These are phyloP conservation scores for Blera fallax DNA, from an alignment of 2,888 invertebrate species.

Conservation along the genomic window DNA sequence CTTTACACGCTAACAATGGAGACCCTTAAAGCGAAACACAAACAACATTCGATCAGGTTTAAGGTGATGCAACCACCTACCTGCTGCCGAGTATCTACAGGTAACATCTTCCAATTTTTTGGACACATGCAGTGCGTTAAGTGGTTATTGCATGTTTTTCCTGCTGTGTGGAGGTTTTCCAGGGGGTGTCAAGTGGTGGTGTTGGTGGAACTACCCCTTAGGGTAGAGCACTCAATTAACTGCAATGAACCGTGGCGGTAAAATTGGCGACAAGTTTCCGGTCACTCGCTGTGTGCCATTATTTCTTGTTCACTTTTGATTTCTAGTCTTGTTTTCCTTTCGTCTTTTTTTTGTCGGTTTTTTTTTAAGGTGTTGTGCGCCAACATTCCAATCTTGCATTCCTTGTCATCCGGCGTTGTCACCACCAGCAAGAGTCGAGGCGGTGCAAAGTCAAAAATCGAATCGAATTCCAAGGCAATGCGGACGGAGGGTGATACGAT, in stretches of 20 bases:
- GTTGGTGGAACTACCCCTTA: constrained; percentile 42
- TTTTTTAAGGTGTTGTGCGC: constrained; percentile 55
- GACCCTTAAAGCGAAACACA: neutral
- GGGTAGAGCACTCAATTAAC: constrained; percentile 65
- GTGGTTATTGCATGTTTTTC: constrained; percentile 59
- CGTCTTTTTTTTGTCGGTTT: neutral
- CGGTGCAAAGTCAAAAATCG: constrained; percentile 1
- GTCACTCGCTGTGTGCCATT: constrained; percentile 74
- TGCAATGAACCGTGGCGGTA: constrained; percentile 47
- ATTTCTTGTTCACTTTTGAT: constrained; percentile 8
- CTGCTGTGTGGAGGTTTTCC: neutral
- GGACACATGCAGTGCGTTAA: constrained; percentile 77
- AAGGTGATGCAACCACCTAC: constrained; percentile 50
- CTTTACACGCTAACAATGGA: constrained; percentile 59
- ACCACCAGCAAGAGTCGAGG: constrained; percentile 19
- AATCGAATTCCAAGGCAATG: constrained; percentile 26
- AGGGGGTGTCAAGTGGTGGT: constrained; percentile 52
- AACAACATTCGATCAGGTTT: neutral
- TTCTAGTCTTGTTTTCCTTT: neutral
- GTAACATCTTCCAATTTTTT: constrained; percentile 11
- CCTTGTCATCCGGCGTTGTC: constrained; percentile 42
- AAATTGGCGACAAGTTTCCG: constrained; percentile 78
- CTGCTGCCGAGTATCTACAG: constrained; percentile 36
- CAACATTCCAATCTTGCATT: constrained; percentile 68
- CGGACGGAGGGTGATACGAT: constrained; percentile 21